Conservation (phyloP, 2,797 vertebrate species). For the Alcedo quadribrachys region DNA sequence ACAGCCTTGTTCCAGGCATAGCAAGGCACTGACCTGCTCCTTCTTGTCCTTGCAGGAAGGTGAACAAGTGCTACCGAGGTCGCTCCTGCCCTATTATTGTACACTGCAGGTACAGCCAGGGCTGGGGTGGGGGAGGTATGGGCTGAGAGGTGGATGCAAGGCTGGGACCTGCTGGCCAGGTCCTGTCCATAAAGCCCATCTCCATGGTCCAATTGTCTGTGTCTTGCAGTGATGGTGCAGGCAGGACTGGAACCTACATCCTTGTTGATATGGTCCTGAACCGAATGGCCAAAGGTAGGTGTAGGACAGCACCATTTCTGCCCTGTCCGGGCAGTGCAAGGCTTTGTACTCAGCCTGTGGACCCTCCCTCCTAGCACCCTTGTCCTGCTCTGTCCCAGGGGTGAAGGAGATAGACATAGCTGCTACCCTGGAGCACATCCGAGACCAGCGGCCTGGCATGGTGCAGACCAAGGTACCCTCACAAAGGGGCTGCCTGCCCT, state of each 20-base stretch:
- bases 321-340: fast-evolving
- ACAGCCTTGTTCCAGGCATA: neutral
- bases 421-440: slow-evolving; percentile 93
- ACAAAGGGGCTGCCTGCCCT: neutral
- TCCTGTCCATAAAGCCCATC: no score
- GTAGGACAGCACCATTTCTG: neutral
- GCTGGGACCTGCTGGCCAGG: neutral
- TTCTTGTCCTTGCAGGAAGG: slow-evolving; percentile 86
- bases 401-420: slow-evolving; percentile 99
- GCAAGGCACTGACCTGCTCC: neutral
- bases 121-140: fast-evolving
- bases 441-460: slow-evolving; percentile 93
- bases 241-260: slow-evolving; percentile 93
- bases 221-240: slow-evolving; percentile 88
- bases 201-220: neutral
- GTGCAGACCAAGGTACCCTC: slow-evolving; percentile 91
- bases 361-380: neutral
- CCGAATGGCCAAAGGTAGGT: slow-evolving; percentile 96
- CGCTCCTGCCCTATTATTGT: slow-evolving; percentile 97
- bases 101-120: slow-evolving; percentile 90
- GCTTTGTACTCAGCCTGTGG: neutral
- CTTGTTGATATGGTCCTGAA: slow-evolving; percentile 98
- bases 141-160: neutral
- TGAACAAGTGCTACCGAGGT: slow-evolving; percentile 98
- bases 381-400: slow-evolving; percentile 73